These are phyloP conservation scores for Chelon labrosus DNA, from an alignment of 2,797 vertebrate genomes.

Conservation along the genomic window DNA sequence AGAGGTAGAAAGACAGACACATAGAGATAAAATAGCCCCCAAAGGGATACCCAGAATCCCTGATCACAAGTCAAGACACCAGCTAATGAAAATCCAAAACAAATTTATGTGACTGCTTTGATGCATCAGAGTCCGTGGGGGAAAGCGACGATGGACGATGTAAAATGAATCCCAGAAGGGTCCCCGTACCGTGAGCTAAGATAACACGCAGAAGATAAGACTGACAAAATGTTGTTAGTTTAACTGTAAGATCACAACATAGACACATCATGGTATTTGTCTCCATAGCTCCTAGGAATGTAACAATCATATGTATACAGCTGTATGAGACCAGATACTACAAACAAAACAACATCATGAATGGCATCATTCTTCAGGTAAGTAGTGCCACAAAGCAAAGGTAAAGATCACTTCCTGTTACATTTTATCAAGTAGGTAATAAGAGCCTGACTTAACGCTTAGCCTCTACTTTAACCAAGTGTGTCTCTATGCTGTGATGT, in stretches of 20 bases:
- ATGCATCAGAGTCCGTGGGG: slow-evolving; percentile 31
- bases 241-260: slow-evolving; percentile 21
- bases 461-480: slow-evolving; percentile 35
- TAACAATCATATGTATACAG: not conserved
- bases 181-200: slow-evolving; percentile 34
- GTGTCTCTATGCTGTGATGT: slow-evolving; percentile 13
- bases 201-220: slow-evolving; percentile 31
- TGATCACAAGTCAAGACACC: slow-evolving; percentile 37
- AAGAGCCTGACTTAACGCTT: slow-evolving; percentile 33
- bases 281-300: slow-evolving; percentile 11
- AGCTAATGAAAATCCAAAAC: slow-evolving; percentile 47
- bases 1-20: slow-evolving; percentile 14
- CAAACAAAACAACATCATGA: not conserved
- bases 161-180: slow-evolving; percentile 55
- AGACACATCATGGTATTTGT: slow-evolving; percentile 18
- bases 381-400: slow-evolving; percentile 2
- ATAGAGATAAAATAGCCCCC: slow-evolving; percentile 21
- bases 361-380: slow-evolving; percentile 15
- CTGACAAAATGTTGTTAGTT: slow-evolving; percentile 19
- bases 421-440: slow-evolving; percentile 28
- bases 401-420: not conserved
- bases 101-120: slow-evolving; percentile 59
- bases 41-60: slow-evolving; percentile 33
- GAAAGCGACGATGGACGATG: slow-evolving; percentile 34
- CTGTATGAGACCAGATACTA: not conserved